phyloP scores from a whole-genome alignment of 2,797 vertebrate genomes.

The Clarias platycephalus region DNA sequence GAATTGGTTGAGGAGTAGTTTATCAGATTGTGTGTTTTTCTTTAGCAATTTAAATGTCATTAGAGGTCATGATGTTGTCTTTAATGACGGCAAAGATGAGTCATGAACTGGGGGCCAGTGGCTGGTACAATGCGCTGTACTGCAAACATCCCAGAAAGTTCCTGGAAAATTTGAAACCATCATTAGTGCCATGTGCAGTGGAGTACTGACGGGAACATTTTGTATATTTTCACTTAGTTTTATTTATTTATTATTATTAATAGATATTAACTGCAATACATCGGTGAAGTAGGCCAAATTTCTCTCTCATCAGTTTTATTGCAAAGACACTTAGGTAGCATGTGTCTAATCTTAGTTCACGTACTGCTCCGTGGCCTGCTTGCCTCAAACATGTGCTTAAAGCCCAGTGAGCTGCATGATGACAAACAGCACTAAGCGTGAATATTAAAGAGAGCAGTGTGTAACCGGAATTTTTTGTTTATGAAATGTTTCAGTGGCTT shows the following conservation, averaged over 20 bases:
- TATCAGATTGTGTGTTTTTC: background rate
- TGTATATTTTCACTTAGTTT: background rate
- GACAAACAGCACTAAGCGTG: conserved; percentile 7
- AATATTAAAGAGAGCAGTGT: conserved; percentile 1
- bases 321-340: background rate
- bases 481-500: background rate
- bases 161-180: background rate
- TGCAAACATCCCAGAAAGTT: background rate
- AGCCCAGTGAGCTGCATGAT: background rate
- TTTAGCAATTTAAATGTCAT: background rate
- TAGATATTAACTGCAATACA: background rate
- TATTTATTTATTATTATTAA: too few relatives aligned
- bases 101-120: background rate
- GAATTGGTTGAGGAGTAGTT: background rate
- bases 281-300: background rate
- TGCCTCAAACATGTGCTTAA: background rate
- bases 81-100: background rate
- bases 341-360: background rate
- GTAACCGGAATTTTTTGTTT: conserved; percentile 2
- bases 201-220: background rate
- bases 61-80: conserved; percentile 8
- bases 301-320: background rate
- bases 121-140: background rate
- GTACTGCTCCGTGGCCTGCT: background rate
- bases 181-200: background rate